Percentiles rank a stretch among this genome's conserved stretches.
phyloP scores from a whole-genome alignment of 1,140 invertebrate genomes.

The Colletes latitarsis region DNA sequence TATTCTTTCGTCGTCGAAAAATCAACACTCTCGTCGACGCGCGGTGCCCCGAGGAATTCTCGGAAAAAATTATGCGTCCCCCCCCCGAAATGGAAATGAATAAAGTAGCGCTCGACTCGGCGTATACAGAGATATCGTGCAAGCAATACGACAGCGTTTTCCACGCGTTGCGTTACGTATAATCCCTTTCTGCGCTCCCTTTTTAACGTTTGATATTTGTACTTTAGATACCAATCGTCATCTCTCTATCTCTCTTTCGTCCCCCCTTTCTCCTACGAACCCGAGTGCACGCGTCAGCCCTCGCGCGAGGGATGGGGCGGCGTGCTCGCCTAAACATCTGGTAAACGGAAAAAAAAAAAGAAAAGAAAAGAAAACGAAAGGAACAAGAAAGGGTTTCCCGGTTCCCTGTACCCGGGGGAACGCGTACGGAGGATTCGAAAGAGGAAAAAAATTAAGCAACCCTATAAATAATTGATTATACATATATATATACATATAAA shows the following conservation, averaged over 20 bases:
- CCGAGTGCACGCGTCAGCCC: background rate
- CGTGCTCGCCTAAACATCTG: background rate
- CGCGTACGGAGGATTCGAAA: slow-evolving; percentile 30
- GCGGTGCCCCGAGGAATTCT: background rate
- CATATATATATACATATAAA: slow-evolving; percentile 71
- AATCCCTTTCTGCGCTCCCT: slow-evolving; percentile 22
- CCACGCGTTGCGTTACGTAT: slow-evolving; percentile 63
- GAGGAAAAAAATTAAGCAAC: slow-evolving; percentile 72
- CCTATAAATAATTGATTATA: slow-evolving; percentile 77
- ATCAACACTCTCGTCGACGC: background rate
- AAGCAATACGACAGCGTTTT: slow-evolving; percentile 45
- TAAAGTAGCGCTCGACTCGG: slow-evolving; percentile 3
- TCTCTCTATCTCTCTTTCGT: slow-evolving; percentile 29
- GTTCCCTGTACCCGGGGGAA: too few species aligned
- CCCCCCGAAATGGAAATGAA: too few species aligned
- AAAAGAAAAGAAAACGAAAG: background rate
- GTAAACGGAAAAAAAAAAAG: background rate
- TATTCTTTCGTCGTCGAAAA: background rate
- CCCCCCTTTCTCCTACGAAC: slow-evolving; percentile 1
- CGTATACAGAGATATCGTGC: slow-evolving; percentile 31
- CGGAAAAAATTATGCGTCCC: slow-evolving; percentile 1
- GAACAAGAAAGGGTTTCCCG: background rate
- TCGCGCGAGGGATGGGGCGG: background rate
- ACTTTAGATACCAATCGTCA: slow-evolving; percentile 42
- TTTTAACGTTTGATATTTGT: slow-evolving; percentile 42